Conservation (phyloP, 2,888 invertebrate species). For the Microctonus aethiopoides region DNA sequence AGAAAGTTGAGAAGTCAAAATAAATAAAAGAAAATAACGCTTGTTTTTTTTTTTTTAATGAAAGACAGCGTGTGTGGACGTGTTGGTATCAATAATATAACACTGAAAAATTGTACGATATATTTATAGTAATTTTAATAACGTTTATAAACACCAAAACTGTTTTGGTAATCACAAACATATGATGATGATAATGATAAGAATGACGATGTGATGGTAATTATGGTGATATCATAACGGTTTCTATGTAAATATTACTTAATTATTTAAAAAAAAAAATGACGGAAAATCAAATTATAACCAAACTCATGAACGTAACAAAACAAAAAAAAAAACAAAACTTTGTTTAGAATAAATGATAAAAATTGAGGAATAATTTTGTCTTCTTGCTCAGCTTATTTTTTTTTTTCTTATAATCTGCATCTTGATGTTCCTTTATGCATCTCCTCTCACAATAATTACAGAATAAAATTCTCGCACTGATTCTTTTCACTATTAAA, state of each 20-base stretch:
- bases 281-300: slow-evolving; percentile 55
- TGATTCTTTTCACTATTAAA: background rate
- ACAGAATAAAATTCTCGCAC: background rate
- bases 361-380: slow-evolving; percentile 60
- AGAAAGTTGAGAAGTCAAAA: slow-evolving; percentile 34
- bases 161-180: background rate
- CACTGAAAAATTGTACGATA: slow-evolving; percentile 60
- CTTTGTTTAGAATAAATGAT: slow-evolving; percentile 67
- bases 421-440: slow-evolving; percentile 26
- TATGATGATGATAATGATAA: background rate
- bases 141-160: slow-evolving; percentile 61
- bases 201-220: slow-evolving; percentile 4
- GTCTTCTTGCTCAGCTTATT: slow-evolving; percentile 12
- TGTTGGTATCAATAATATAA: slow-evolving; percentile 51
- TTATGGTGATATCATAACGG: slow-evolving; percentile 20
- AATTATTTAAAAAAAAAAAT: slow-evolving; percentile 47
- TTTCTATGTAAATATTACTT: slow-evolving; percentile 60
- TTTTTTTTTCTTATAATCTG: background rate
- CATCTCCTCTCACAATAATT: slow-evolving; percentile 30
- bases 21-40: slow-evolving; percentile 39
- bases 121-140: slow-evolving; percentile 67
- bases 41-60: slow-evolving; percentile 40
- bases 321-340: slow-evolving; percentile 49
- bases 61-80: slow-evolving; percentile 43
- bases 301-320: slow-evolving; percentile 62